Evolutionary conservation across 2,113 vertebrate species (phyloP).

Genomic region (Thryonomys swinderianus): DNA sequence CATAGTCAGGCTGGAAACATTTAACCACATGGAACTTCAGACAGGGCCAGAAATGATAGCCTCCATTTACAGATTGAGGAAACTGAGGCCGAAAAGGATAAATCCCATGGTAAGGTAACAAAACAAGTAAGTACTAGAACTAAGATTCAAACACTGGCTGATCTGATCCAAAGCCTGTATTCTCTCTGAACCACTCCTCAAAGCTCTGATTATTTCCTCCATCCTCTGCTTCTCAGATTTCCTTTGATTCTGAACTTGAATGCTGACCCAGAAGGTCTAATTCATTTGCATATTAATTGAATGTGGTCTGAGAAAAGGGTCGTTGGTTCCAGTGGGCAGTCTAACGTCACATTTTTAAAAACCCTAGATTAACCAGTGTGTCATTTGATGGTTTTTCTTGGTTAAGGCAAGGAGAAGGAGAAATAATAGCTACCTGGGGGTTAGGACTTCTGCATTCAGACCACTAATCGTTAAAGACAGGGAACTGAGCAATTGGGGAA

Average conservation of each 20-base stretch:
- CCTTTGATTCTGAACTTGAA: slow-evolving; percentile 61
- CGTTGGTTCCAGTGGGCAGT: slow-evolving; percentile 59
- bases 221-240: not conserved
- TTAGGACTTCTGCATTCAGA: slow-evolving; percentile 54
- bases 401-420: slow-evolving; percentile 56
- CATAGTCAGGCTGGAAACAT: not conserved
- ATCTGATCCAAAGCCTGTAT: not conserved
- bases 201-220: not conserved
- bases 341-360: slow-evolving; percentile 67
- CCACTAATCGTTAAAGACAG: slow-evolving; percentile 59
- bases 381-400: slow-evolving; percentile 60
- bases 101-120: not conserved
- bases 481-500: not conserved
- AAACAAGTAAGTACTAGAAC: not conserved
- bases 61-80: not conserved
- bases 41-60: not conserved
- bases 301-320: slow-evolving; percentile 73
- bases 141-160: not conserved
- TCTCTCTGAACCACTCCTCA: not conserved
- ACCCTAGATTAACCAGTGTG: slow-evolving; percentile 45
- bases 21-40: not conserved
- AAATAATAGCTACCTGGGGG: slow-evolving; percentile 68
- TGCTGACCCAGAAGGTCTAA: slow-evolving; percentile 64
- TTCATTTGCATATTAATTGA: slow-evolving; percentile 81
- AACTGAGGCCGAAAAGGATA: not conserved